phyloP scores from a whole-genome alignment of 2,888 invertebrate genomes.

The Drosophila robusta region DNA sequence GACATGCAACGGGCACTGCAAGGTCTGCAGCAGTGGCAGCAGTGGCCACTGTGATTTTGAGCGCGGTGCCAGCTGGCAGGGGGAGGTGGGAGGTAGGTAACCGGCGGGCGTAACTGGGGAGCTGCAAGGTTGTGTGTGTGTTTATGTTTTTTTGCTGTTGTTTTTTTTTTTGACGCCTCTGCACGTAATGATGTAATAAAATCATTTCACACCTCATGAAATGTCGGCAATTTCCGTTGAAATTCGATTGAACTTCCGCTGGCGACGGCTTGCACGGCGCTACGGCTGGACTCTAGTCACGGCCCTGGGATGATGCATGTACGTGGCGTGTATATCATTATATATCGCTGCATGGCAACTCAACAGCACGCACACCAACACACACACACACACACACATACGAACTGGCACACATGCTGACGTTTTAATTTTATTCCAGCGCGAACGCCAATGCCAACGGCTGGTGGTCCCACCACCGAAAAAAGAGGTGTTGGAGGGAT shows the following conservation, averaged over 20 bases:
- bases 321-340: constrained; percentile 80
- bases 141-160: constrained; percentile 1
- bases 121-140: constrained; percentile 2
- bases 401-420: constrained; percentile 57
- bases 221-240: constrained; percentile 83
- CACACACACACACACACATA: no score
- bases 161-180: constrained; percentile 61
- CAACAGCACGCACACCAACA: constrained; percentile 25
- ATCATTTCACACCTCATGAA: constrained; percentile 84
- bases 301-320: constrained; percentile 70
- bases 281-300: constrained; percentile 69
- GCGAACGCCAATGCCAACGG: constrained; percentile 39
- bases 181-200: constrained; percentile 83
- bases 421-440: constrained; percentile 80
- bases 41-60: constrained; percentile 37
- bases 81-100: not conserved
- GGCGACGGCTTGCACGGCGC: constrained; percentile 27
- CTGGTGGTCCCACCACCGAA: constrained; percentile 12
- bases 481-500: constrained; percentile 1
- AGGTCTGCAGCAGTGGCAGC: constrained; percentile 37
- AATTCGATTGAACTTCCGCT: constrained; percentile 80
- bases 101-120: constrained; percentile 1
- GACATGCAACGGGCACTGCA: constrained; percentile 72
- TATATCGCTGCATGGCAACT: constrained; percentile 49
- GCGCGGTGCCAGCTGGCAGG: not conserved